Evolutionary conservation across 2,113 vertebrate species (phyloP).

Genomic region (Athene noctua): DNA sequence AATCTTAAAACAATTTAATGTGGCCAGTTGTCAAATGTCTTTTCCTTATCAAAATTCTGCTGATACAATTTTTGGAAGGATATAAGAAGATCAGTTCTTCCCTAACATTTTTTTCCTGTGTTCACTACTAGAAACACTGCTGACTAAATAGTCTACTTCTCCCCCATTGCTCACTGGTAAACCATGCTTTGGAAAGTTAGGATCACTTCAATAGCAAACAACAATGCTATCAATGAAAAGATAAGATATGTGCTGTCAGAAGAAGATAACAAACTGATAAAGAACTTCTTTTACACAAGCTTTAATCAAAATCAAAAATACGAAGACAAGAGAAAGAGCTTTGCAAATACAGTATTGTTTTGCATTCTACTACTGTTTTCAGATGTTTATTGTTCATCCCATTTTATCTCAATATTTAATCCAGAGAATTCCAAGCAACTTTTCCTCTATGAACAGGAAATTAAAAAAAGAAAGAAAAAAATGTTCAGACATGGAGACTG

Average conservation of each 20-base stretch:
- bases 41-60: not conserved
- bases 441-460: not conserved
- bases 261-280: not conserved
- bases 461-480: not conserved
- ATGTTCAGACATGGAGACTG: not conserved
- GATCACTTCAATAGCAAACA: not conserved
- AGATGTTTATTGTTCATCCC: not conserved
- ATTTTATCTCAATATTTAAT: not conserved
- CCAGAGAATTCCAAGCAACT: not conserved
- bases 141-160: not conserved
- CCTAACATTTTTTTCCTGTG: not conserved
- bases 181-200: not conserved
- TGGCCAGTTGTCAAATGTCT: not conserved
- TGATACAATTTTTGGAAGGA: not conserved
- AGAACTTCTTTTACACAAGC: not conserved
- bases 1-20: not conserved
- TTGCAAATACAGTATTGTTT: not conserved
- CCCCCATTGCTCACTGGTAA: not conserved
- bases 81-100: not conserved
- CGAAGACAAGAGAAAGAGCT: not conserved
- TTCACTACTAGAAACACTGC: not conserved
- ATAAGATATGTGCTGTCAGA: not conserved
- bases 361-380: not conserved
- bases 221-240: not conserved
- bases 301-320: not conserved